Evolutionary conservation across 2,797 vertebrate genomes (phyloP).

Genomic region (Sebastiscus tertius): DNA sequence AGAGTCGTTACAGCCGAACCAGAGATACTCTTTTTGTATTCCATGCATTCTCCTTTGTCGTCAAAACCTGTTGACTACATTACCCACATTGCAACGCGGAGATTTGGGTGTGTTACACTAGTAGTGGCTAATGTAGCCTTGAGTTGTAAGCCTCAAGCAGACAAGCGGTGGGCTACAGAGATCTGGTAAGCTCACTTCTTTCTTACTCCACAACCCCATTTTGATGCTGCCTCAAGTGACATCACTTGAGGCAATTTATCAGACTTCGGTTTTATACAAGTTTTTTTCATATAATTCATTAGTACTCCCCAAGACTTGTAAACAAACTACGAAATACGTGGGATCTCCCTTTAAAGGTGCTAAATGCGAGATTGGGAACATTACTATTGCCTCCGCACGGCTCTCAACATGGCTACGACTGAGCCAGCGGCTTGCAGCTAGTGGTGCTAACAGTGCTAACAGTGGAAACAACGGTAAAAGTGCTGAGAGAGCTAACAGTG

Average conservation of each 20-base stretch:
- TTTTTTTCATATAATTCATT: background rate
- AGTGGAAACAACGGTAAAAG: no score
- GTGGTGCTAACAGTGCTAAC: no score
- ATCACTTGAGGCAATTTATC: background rate
- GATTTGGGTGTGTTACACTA: background rate
- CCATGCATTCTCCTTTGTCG: no score
- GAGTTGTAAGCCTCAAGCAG: background rate
- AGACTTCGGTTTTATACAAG: background rate
- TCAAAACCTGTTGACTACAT: background rate
- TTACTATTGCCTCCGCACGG: no score
- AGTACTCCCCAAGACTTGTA: background rate
- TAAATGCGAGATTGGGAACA: no score
- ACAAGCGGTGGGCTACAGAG: background rate
- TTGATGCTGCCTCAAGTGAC: background rate
- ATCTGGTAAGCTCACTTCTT: background rate
- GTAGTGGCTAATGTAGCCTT: background rate
- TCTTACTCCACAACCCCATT: background rate
- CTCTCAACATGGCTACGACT: no score
- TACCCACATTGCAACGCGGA: conserved; percentile 9
- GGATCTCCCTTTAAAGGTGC: background rate
- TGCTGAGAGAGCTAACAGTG: no score
- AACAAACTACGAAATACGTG: background rate
- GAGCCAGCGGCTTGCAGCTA: no score
- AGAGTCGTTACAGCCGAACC: no score
- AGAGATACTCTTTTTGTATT: no score